These are phyloP conservation scores for Troilus luridus DNA, from an alignment of 2,888 invertebrate species.

Conservation along the genomic window DNA sequence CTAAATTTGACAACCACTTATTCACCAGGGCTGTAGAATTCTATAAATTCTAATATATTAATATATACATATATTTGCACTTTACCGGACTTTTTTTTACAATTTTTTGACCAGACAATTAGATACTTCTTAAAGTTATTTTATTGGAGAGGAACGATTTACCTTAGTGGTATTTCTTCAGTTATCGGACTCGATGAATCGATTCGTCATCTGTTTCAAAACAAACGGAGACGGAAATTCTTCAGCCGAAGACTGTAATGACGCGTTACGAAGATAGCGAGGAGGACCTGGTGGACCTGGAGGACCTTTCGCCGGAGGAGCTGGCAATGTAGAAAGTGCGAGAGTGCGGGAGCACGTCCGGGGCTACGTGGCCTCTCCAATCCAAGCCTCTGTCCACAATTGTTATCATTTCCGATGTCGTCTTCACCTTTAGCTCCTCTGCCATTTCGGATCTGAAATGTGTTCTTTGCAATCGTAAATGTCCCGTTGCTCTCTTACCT, in stretches of 20 bases:
- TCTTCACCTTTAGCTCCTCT: slow-evolving; percentile 37
- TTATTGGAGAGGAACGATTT: background rate
- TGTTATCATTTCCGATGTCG: slow-evolving; percentile 46
- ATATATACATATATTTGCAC: background rate
- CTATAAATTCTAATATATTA: background rate
- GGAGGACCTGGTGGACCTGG: background rate
- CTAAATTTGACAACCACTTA: too few species aligned
- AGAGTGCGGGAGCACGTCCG: slow-evolving; percentile 29
- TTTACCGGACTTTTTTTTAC: too few species aligned
- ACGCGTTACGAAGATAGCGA: slow-evolving; percentile 1
- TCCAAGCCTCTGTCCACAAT: background rate
- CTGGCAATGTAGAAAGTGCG: slow-evolving; percentile 46
- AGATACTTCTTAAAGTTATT: background rate
- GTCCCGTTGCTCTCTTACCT: slow-evolving; percentile 36
- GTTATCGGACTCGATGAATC: background rate
- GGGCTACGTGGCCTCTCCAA: background rate
- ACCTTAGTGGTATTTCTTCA: background rate
- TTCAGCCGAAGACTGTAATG: background rate
- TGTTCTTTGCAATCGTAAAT: slow-evolving; percentile 20
- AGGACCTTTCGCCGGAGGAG: slow-evolving; percentile 25
- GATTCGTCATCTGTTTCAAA: slow-evolving; percentile 33
- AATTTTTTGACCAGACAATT: too few species aligned
- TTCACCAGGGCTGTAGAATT: too few species aligned
- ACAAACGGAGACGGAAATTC: slow-evolving; percentile 24
- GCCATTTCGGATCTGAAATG: slow-evolving; percentile 24